Evolutionary conservation across 1,140 invertebrate species (phyloP).

Genomic region (Aphis craccivora): DNA sequence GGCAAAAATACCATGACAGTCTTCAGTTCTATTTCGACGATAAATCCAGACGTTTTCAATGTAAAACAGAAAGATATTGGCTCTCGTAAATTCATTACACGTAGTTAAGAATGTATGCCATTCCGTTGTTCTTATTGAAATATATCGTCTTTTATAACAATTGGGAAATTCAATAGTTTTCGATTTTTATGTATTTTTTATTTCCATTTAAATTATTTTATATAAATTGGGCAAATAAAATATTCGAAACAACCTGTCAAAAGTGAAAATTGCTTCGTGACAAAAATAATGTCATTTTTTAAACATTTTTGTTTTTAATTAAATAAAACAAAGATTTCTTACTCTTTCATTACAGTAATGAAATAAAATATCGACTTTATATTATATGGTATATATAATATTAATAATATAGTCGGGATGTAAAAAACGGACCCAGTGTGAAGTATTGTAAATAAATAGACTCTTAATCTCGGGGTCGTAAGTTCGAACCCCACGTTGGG

Average conservation of each 20-base stretch:
- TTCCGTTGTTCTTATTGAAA: neutral
- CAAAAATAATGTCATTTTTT: neutral
- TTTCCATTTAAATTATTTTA: neutral
- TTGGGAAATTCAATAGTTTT: neutral
- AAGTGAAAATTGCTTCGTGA: neutral
- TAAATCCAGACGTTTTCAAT: slow-evolving; percentile 7
- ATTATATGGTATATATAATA: neutral
- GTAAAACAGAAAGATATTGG: neutral
- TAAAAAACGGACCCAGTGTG: neutral
- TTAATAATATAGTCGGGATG: neutral
- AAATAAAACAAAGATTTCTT: neutral
- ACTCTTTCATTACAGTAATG: neutral
- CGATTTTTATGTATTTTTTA: neutral
- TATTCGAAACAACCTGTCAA: neutral
- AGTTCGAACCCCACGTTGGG: too few relatives aligned
- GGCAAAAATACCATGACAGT: slow-evolving; percentile 23
- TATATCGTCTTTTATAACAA: neutral
- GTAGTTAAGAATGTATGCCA: neutral
- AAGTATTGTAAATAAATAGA: too few relatives aligned
- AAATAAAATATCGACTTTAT: neutral
- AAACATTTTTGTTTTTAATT: neutral
- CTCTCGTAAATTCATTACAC: neutral
- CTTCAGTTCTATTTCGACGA: neutral
- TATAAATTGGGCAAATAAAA: neutral
- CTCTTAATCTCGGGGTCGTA: too few relatives aligned